Base-by-base conservation (phyloP, 2,888 invertebrate species). In the Diaphora mendica region DNA sequence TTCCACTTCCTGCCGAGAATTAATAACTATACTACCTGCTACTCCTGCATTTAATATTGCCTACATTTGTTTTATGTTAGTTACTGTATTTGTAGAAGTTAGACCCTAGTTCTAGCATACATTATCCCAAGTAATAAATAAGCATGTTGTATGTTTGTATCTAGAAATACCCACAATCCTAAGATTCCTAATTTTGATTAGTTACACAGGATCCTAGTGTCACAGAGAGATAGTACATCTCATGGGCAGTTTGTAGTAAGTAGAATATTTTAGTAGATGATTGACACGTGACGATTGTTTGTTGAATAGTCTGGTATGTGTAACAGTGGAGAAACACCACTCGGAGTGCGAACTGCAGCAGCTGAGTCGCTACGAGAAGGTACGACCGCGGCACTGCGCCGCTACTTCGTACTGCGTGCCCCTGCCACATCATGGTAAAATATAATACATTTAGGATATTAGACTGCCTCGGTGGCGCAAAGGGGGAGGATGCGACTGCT, bases 391-490 rank as follows among this genome's bases (percentile, higher is more conserved):
- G 3, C 95, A 95, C 85, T 96, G 96, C 82, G 91, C 95, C 15
- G 93, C 91, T 17, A 93, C 95, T 1, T 95, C 96, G 0, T 96
- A 96, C 88, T 96, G 96, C 89, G 95, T 96, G 71, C 96, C 96
- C 2, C 89, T 96, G 5, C 84, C 93, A 0, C 95, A 95, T 89
- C 99, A 99, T 96, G 99, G 99, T 91, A 98, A 30, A 4, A 51
- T 23, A 23, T 51, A 51, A 23, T 23, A 51, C 17, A 44, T 15
- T 44, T 44, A 44, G 44, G 44, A 39, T 39, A 39, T 5, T 8
- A 39, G 4, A 3, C 33, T 33, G 4, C 4, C 33, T n/a, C n/a
- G n/a, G n/a, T n/a, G n/a, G n/a, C n/a, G n/a, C n/a, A n/a, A n/a
- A n/a, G n/a, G n/a, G n/a, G n/a, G n/a, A n/a, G n/a, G n/a, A n/a